A percentile compares a stretch with the other conserved stretches of the same genome.
Evolutionary conservation across 2,113 vertebrate species (phyloP).

Genomic region (Clarias gariepinus): DNA sequence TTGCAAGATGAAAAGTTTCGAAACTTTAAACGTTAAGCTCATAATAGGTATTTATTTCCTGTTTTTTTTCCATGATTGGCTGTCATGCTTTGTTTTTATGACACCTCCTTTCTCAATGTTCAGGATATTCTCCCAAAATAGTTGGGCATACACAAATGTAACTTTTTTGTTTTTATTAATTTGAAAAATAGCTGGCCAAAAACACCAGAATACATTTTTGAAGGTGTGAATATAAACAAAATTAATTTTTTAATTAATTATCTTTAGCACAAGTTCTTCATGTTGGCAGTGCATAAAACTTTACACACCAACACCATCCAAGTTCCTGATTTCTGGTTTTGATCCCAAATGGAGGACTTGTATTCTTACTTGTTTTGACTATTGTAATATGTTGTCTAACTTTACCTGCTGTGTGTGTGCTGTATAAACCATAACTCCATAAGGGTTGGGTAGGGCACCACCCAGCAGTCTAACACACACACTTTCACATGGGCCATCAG

Average conservation of each 20-base stretch:
- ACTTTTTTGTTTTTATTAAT: not conserved
- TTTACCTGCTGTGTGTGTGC: constrained; percentile 58
- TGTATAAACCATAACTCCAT: constrained; percentile 79
- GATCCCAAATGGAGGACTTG: not conserved
- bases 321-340: not conserved
- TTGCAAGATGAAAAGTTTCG: not conserved
- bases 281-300: not conserved
- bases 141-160: not conserved
- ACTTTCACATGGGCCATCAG: constrained; percentile 42
- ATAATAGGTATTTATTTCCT: not conserved
- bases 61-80: not conserved
- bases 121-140: not conserved
- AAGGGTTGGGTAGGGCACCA: constrained; percentile 73
- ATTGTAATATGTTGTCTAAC: constrained; percentile 16
- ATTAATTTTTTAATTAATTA: not conserved
- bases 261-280: not conserved
- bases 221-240: not conserved
- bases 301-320: not conserved
- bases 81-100: not conserved
- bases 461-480: constrained; percentile 79
- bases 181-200: not conserved
- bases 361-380: not conserved
- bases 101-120: not conserved
- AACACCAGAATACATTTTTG: not conserved
- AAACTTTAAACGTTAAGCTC: not conserved